Evolutionary conservation across 2,113 vertebrate species (phyloP), one percentile per base, ranked within the genome.

Genomic region (Alosa alosa): DNA sequence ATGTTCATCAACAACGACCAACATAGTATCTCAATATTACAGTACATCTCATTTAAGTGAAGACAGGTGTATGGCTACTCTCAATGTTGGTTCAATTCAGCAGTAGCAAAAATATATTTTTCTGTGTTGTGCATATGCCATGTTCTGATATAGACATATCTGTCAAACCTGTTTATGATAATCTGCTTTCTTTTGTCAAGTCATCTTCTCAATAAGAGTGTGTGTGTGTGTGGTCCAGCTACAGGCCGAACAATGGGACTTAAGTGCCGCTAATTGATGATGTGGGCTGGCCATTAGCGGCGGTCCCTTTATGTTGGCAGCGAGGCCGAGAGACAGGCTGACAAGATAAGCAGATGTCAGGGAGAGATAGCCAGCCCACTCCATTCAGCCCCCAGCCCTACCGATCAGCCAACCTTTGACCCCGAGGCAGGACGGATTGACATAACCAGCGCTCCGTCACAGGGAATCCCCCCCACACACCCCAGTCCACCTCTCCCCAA

Each of bases 361-460:
- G 17, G 84, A 87, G 86, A 90, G 89, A 92, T 86, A 89, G 84
- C 91, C 91, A 91, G 90, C 89, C 90, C 91, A 90, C 87, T 86
- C 86, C 85, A 49, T 50, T 84, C 85, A 44, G 72, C 78, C 85
- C 60, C 49, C 68, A 81, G 8, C 57, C 86, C 60, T 60, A 78
- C 89, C 86, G 86, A 92, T 93, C 91, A 88, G 81, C n/a, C 88
- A 86, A 93, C 91, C 94, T 90, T 93, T 95, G 94, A 93, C 95
- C 90, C 81, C 50, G 31, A 31, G 13, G 45, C 85, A 88, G 85
- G 89, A 92, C 92, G 91, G 90, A 94, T 92, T 93, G 92, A 92
- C 93, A 85, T 87, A 92, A 85, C 86, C 87, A 85, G 88, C 89
- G 90, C 86, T 91, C 93, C 89, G 82, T 87, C 41, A 39, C 89